Evolutionary conservation across 2,113 vertebrate species (phyloP).

Genomic region (Patagioenas fasciata): DNA sequence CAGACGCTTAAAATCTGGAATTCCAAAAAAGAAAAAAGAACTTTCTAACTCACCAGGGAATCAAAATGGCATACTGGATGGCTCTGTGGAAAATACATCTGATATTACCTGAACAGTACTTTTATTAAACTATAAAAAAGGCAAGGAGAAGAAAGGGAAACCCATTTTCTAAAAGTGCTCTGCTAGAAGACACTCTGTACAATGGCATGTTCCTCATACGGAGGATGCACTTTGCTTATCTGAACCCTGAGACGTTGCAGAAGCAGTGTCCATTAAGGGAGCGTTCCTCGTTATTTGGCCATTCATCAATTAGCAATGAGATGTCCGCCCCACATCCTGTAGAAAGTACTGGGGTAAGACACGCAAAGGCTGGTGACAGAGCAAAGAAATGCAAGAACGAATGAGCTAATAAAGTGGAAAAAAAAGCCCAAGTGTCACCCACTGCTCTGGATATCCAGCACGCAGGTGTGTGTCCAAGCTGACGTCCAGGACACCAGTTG

Average conservation of each 20-base stretch:
- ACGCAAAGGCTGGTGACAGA: background rate
- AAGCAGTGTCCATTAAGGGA: background rate
- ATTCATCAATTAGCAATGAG: background rate
- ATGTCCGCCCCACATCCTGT: background rate
- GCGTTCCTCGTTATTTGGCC: background rate
- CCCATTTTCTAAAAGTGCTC: background rate
- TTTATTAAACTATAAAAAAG: background rate
- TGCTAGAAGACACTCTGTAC: background rate
- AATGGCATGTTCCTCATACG: accelerated
- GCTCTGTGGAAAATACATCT: background rate
- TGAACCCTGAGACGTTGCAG: background rate
- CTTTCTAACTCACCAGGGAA: background rate
- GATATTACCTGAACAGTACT: background rate
- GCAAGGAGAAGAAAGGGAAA: background rate
- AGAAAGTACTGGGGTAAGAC: accelerated
- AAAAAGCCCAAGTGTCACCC: background rate
- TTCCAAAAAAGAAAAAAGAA: background rate
- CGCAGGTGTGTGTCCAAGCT: background rate
- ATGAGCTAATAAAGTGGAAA: background rate
- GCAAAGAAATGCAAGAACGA: background rate
- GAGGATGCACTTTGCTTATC: background rate
- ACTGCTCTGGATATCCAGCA: background rate
- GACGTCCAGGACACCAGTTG: background rate
- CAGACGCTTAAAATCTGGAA: background rate
- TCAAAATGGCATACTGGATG: background rate